Evolutionary conservation across 1,140 invertebrate genomes (phyloP).

Genomic region (Drosophila nasuta): DNA sequence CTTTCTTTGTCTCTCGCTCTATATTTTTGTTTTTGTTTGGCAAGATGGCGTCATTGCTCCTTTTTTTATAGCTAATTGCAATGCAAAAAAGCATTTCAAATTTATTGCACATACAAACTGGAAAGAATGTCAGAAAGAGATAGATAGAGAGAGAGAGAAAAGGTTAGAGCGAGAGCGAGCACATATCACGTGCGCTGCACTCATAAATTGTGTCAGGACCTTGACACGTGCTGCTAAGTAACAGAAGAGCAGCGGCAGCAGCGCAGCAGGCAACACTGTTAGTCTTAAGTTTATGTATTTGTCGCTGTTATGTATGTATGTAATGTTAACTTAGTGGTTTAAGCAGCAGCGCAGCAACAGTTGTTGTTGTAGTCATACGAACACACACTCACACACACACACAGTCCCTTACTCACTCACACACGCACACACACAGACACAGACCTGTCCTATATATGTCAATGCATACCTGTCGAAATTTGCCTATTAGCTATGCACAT

Average conservation of each 20-base stretch:
- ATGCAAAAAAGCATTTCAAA: conserved; percentile 12
- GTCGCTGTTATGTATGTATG: conserved; percentile 12
- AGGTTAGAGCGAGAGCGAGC: conserved; percentile 8
- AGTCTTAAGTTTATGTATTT: conserved; percentile 49
- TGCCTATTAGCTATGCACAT: conserved; percentile 13
- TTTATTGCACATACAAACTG: conserved; percentile 15
- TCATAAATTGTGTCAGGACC: conserved; percentile 68
- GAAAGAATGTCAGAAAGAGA: conserved; percentile 37
- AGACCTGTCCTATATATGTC: conserved; percentile 27
- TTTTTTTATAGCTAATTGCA: conserved; percentile 5
- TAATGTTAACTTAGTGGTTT: conserved; percentile 46
- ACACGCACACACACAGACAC: conserved; percentile 1
- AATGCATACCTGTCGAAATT: conserved; percentile 40
- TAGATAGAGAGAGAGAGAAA: neutral
- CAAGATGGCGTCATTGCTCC: conserved; percentile 6
- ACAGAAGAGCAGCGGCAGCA: conserved; percentile 2
- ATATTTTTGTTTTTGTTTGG: conserved; percentile 4
- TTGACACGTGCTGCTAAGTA: conserved; percentile 52
- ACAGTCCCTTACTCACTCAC: too few relatives aligned
- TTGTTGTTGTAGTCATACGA: conserved; percentile 51
- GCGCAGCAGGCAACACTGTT: conserved; percentile 41
- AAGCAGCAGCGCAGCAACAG: conserved; percentile 45
- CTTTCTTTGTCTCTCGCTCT: neutral
- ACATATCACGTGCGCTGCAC: conserved; percentile 50
- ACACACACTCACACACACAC: neutral